phyloP scores from a whole-genome alignment of 2,797 vertebrate genomes.

The Vipera ursinii region DNA sequence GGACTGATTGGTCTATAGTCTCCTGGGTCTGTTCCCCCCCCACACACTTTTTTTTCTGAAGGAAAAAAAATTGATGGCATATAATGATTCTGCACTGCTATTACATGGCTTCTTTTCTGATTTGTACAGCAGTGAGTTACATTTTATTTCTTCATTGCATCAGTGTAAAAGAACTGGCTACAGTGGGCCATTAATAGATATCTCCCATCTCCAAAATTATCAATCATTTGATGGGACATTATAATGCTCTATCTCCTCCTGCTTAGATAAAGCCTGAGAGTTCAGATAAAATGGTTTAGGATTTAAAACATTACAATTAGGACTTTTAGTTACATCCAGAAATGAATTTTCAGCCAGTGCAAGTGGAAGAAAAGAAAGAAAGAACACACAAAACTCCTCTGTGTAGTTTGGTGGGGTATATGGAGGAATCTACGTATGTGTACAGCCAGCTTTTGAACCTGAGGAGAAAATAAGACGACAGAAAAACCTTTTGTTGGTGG shows the following conservation, averaged over 20 bases:
- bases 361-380: background rate
- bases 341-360: background rate
- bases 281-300: background rate
- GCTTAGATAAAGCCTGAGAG: background rate
- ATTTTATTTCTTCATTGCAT: background rate
- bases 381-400: background rate
- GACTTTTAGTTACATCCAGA: background rate
- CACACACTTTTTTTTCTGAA: too few species aligned
- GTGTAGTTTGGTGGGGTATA: background rate
- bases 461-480: background rate
- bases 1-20: too few species aligned
- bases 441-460: background rate
- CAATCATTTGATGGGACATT: background rate
- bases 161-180: background rate
- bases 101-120: background rate
- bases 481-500: background rate
- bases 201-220: background rate
- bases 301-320: background rate
- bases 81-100: background rate
- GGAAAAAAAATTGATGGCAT: background rate
- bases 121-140: background rate
- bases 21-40: too few species aligned
- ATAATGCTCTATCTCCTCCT: background rate
- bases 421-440: background rate
- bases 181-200: background rate